These are phyloP conservation scores for Tiphia femorata DNA, from an alignment of 2,888 invertebrate genomes.

Conservation along the genomic window DNA sequence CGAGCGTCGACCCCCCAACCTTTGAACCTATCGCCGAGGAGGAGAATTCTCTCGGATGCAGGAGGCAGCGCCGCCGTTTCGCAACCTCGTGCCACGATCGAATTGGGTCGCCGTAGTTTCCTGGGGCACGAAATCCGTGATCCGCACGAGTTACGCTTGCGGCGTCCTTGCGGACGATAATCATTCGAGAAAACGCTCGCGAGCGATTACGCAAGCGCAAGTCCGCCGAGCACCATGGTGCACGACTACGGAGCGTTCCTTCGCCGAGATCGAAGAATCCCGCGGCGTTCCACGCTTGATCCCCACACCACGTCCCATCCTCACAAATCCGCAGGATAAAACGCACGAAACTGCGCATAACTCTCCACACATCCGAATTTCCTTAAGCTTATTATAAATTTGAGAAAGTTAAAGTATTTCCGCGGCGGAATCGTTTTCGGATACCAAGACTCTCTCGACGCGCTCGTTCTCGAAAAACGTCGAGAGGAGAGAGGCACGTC, in stretches of 20 bases:
- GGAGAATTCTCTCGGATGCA: slow-evolving; percentile 9
- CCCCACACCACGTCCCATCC: too few species aligned
- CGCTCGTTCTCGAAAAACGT: too few species aligned
- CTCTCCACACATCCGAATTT: too few species aligned
- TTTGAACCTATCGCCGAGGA: neutral
- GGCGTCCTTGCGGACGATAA: slow-evolving; percentile 40
- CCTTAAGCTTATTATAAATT: too few species aligned
- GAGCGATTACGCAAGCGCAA: slow-evolving; percentile 34
- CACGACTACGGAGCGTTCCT: neutral
- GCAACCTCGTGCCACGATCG: slow-evolving; percentile 12
- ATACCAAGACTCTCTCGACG: too few species aligned
- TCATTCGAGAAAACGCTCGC: slow-evolving; percentile 37
- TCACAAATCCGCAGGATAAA: too few species aligned
- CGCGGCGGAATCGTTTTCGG: too few species aligned
- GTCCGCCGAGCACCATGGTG: neutral
- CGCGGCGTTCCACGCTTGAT: too few species aligned
- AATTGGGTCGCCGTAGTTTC: slow-evolving; percentile 28
- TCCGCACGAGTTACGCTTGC: slow-evolving; percentile 36
- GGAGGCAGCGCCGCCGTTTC: slow-evolving; percentile 2
- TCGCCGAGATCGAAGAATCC: slow-evolving; percentile 13
- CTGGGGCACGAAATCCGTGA: slow-evolving; percentile 27
- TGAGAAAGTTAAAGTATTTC: too few species aligned
- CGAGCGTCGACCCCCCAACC: slow-evolving; percentile 15
- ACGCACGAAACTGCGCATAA: too few species aligned
- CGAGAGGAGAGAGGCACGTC: too few species aligned